phyloP scores from a whole-genome alignment of 2,888 invertebrate species.

The Oegoconia quadripuncta region DNA sequence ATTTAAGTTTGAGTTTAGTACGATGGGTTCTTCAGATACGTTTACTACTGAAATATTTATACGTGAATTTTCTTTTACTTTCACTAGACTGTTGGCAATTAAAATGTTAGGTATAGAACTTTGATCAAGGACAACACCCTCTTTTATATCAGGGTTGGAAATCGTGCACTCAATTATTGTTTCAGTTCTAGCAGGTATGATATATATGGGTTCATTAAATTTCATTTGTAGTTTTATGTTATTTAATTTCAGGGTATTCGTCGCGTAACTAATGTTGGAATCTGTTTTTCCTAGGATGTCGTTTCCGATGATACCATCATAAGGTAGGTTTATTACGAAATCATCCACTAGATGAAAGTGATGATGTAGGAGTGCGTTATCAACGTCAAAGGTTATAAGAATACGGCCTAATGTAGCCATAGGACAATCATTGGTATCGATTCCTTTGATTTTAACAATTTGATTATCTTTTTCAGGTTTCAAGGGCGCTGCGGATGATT shows the following conservation, averaged over 20 bases:
- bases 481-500: not conserved
- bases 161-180: slow-evolving; percentile 25
- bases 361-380: too few relatives aligned
- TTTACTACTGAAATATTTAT: slow-evolving; percentile 12
- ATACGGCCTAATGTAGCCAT: slow-evolving; percentile 14
- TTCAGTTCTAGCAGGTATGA: too few relatives aligned
- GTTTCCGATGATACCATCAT: slow-evolving; percentile 20
- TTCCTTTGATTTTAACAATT: slow-evolving; percentile 10
- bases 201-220: slow-evolving; percentile 17
- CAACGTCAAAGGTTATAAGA: too few relatives aligned
- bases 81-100: slow-evolving; percentile 17
- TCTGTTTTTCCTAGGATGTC: too few relatives aligned
- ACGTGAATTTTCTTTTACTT: slow-evolving; percentile 14
- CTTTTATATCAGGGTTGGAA: slow-evolving; percentile 20
- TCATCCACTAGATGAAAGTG: too few relatives aligned
- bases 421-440: slow-evolving; percentile 4
- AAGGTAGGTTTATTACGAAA: too few relatives aligned
- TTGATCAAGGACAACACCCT: slow-evolving; percentile 21
- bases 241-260: slow-evolving; percentile 7
- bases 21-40: slow-evolving; percentile 10
- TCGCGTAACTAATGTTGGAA: too few relatives aligned
- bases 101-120: slow-evolving; percentile 11
- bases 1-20: slow-evolving; percentile 9
- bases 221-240: slow-evolving; percentile 7
- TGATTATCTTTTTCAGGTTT: too few relatives aligned